Conservation (phyloP, 2,888 invertebrate genomes). For the Archips crataeganus region DNA sequence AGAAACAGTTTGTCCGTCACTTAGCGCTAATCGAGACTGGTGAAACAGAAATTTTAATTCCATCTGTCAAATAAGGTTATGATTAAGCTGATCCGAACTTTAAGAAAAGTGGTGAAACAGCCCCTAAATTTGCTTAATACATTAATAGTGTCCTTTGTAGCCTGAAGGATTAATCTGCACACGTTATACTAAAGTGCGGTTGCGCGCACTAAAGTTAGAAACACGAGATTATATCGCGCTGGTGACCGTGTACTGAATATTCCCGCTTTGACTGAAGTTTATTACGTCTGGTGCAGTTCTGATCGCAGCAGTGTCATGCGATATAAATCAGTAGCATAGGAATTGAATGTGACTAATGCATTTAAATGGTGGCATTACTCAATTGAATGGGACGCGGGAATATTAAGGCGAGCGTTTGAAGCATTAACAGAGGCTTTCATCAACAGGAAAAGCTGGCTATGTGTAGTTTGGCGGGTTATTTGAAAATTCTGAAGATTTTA, state of each 20-base stretch:
- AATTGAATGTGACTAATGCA: conserved; percentile 25
- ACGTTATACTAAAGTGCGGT: conserved; percentile 17
- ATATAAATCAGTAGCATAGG: conserved; percentile 16
- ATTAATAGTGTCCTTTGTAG: conserved; percentile 5
- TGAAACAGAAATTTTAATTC: too few species aligned
- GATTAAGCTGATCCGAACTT: too few species aligned
- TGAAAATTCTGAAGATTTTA: background rate
- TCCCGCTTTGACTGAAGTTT: conserved; percentile 5
- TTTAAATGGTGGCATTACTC: conserved; percentile 14
- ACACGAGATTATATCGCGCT: conserved; percentile 9
- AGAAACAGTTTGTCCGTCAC: too few species aligned
- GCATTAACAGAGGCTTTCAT: conserved; percentile 2
- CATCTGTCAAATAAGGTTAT: too few species aligned
- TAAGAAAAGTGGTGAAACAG: too few species aligned
- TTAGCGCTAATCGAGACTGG: too few species aligned
- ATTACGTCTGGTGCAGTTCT: conserved; percentile 15
- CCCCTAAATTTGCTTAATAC: conserved; percentile 2
- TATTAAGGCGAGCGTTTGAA: conserved; percentile 6
- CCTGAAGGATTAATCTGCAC: conserved; percentile 29
- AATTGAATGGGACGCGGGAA: conserved; percentile 10
- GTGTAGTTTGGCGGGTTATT: background rate
- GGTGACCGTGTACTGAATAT: conserved; percentile 1
- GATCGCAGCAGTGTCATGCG: background rate
- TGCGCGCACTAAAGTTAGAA: conserved; percentile 14
- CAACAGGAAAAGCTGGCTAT: background rate